Percentiles rank a stretch among this genome's conserved stretches.
phyloP scores from a whole-genome alignment of 2,113 vertebrate genomes.

The Pungitius pungitius region DNA sequence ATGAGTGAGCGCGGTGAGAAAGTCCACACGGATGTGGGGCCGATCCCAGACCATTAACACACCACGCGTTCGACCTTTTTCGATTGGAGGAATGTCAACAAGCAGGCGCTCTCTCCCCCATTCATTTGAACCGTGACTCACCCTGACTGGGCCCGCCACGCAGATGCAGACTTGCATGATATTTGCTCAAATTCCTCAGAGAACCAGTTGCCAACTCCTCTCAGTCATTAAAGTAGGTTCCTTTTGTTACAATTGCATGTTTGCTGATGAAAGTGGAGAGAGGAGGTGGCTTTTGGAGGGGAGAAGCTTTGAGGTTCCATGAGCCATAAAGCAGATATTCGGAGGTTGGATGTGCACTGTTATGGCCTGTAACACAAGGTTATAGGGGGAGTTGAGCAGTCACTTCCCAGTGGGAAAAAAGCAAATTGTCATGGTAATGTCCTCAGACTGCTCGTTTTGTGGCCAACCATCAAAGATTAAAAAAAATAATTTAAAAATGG shows the following conservation, averaged over 20 bases:
- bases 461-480: neutral
- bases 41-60: constrained; percentile 47
- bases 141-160: constrained; percentile 56
- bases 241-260: constrained; percentile 21
- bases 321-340: constrained; percentile 35
- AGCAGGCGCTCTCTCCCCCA: constrained; percentile 50
- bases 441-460: constrained; percentile 1
- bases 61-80: constrained; percentile 56
- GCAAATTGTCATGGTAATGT: neutral
- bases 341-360: constrained; percentile 16
- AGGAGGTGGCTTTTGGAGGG: neutral
- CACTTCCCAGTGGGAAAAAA: neutral
- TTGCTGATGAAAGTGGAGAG: constrained; percentile 38
- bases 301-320: constrained; percentile 31
- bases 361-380: constrained; percentile 13
- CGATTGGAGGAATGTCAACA: constrained; percentile 72
- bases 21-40: constrained; percentile 67
- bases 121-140: constrained; percentile 69
- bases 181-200: constrained; percentile 66
- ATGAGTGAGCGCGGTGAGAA: too few species aligned
- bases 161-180: constrained; percentile 77
- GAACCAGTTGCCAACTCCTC: constrained; percentile 13
- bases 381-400: constrained; percentile 3
- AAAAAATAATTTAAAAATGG: too few species aligned
- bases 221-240: constrained; percentile 15